Evolutionary conservation across 2,113 vertebrate genomes (phyloP).

Genomic region (Puffinus mauretanicus): DNA sequence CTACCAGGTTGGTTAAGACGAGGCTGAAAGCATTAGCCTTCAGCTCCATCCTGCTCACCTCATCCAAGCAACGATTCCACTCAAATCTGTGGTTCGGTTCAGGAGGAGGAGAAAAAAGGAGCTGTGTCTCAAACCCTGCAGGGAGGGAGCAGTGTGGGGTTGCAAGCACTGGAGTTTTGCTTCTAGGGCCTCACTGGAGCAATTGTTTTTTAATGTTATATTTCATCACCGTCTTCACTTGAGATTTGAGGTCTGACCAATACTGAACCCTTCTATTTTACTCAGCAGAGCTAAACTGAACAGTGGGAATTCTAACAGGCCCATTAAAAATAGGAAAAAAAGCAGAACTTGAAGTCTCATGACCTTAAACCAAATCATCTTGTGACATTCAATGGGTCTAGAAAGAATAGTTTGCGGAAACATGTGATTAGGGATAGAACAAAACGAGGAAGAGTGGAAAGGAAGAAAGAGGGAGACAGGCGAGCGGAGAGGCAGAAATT

Average conservation of each 20-base stretch:
- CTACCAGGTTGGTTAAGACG: background rate
- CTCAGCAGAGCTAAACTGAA: background rate
- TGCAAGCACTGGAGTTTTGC: background rate
- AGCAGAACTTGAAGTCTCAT: background rate
- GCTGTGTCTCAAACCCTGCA: background rate
- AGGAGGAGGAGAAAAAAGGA: background rate
- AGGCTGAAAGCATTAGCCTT: background rate
- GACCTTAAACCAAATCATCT: constrained; percentile 31
- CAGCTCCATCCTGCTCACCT: background rate
- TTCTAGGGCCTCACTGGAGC: background rate
- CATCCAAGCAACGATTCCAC: background rate
- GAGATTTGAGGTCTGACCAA: background rate
- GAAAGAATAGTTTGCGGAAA: background rate
- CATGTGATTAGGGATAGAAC: constrained; percentile 11
- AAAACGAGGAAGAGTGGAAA: background rate
- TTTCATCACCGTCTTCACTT: background rate
- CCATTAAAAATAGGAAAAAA: background rate
- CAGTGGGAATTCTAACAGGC: background rate
- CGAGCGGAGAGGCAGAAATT: background rate
- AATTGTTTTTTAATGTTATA: background rate
- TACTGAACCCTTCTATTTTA: background rate
- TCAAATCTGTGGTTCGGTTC: background rate
- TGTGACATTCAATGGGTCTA: background rate
- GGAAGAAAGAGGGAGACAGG: background rate
- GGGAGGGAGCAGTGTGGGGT: background rate